Evolutionary conservation across 2,113 vertebrate genomes (phyloP), one percentile per base, ranked within the genome.

Genomic region (Bungarus multicinctus): DNA sequence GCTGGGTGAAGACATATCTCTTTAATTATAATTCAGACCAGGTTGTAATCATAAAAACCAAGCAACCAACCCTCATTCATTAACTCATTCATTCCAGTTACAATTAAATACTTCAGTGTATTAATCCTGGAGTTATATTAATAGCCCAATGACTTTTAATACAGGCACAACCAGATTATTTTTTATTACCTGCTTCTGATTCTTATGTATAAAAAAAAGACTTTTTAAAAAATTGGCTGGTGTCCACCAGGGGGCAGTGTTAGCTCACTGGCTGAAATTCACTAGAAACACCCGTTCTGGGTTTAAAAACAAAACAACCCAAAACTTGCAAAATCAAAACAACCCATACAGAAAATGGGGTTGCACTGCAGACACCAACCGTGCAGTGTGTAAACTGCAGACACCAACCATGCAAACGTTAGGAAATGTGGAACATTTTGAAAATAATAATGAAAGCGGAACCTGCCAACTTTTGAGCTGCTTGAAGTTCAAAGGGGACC

Each of bases 211-310:
- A 47, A 6, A 3, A 47, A 47, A 47, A 11, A 43, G 3, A 90
- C 11, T 87, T 89, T 50, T 8, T 9, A 39, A 81, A 5, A 55
- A 30, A 50, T 47, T 27, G 0, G 90, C 86, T 92, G 94, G 34
- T 89, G 93, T 94, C 96, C 96, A 95, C 95, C 91, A 97, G 96
- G 95, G 93, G 95, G 96, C 93, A 96, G 95, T 94, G 95, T 95
- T 90, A 92, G 52, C 91, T 94, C 93, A 92, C 91, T 39, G 34
- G 1, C 18, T 81, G 34, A 22, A 81, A 3, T 81, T 39, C 25
- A 1, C 18, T 81, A 12, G 2, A 6, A 74, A 39, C 18, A 3
- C 64, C 12, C 0, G 34, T 39, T 34, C n/a, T 39, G 69, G 3
- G 58, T 9, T 60, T 34, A 52, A 12, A 53, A 91, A 53, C 47